phyloP scores from a whole-genome alignment of 2,888 invertebrate species.

The Pristionchus entomophagus region DNA sequence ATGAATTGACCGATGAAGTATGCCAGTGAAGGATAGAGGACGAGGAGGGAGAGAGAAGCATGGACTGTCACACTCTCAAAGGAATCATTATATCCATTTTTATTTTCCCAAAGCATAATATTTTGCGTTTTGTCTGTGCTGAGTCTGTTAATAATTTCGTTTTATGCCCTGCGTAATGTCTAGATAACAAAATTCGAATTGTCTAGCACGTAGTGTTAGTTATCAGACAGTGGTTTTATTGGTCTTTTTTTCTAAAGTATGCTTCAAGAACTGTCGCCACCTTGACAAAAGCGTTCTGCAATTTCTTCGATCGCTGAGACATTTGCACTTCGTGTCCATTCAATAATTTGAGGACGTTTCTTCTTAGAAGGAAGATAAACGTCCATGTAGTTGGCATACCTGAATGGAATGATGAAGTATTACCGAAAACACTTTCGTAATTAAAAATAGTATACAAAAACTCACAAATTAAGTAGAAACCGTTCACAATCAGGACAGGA shows the following conservation, averaged over 20 bases:
- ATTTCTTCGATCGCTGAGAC: neutral
- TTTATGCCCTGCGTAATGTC: too few species aligned
- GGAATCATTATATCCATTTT: too few species aligned
- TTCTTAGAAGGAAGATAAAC: neutral
- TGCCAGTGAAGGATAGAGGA: neutral
- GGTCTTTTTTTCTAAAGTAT: too few species aligned
- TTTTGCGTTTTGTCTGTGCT: too few species aligned
- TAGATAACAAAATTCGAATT: too few species aligned
- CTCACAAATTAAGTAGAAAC: neutral
- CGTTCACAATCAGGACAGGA: neutral
- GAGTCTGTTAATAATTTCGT: too few species aligned
- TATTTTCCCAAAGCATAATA: too few species aligned
- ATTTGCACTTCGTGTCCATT: constrained; percentile 1
- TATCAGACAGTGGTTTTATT: too few species aligned
- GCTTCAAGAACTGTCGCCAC: neutral
- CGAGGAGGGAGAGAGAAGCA: neutral
- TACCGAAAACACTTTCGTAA: neutral
- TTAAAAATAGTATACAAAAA: too few species aligned
- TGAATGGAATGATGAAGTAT: neutral
- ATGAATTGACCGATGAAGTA: constrained; percentile 34
- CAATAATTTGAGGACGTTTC: neutral
- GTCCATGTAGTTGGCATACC: neutral
- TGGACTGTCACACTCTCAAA: neutral
- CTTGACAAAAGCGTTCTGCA: constrained; percentile 20
- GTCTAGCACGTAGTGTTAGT: too few species aligned